Percentiles rank a stretch among this genome's conserved stretches.
phyloP scores from a whole-genome alignment of 2,888 invertebrate genomes.

The Cancer borealis region DNA sequence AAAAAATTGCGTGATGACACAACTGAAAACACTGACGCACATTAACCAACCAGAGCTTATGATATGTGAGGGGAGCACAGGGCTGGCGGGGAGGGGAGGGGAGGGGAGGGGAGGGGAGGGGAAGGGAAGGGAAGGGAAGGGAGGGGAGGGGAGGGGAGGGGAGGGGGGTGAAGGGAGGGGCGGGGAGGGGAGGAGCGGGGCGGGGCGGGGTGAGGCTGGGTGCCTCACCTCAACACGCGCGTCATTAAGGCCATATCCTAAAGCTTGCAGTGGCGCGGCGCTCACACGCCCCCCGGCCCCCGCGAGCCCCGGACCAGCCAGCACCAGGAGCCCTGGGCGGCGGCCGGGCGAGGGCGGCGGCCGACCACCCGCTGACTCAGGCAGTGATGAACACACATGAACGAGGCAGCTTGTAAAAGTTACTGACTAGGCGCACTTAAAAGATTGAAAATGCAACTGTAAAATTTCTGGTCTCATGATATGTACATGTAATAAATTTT shows the following conservation, averaged over 20 bases:
- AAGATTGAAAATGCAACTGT: constrained; percentile 73
- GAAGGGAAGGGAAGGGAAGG: background rate
- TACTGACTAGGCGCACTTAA: constrained; percentile 72
- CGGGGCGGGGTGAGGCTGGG: background rate
- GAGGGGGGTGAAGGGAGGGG: background rate
- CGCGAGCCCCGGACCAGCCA: constrained; percentile 45
- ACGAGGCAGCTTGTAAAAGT: constrained; percentile 65
- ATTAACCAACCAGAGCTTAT: background rate
- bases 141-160: background rate
- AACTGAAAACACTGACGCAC: background rate
- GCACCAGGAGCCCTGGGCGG: constrained; percentile 29
- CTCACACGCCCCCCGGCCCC: constrained; percentile 21
- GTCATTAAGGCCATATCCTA: constrained; percentile 10
- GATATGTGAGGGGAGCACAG: constrained; percentile 13
- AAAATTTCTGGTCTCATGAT: constrained; percentile 67
- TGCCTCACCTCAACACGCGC: constrained; percentile 32
- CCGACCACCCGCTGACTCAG: constrained; percentile 36
- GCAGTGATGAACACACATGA: constrained; percentile 57
- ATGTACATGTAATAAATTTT: constrained; percentile 74
- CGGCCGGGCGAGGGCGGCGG: background rate
- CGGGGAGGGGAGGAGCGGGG: background rate
- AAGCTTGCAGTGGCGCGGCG: constrained; percentile 32
- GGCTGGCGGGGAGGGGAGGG: background rate
- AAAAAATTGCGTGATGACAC: background rate
- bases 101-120: background rate